Base-by-base conservation (phyloP, 2,888 invertebrate genomes). In the Spatulosminthurus flaviceps region DNA sequence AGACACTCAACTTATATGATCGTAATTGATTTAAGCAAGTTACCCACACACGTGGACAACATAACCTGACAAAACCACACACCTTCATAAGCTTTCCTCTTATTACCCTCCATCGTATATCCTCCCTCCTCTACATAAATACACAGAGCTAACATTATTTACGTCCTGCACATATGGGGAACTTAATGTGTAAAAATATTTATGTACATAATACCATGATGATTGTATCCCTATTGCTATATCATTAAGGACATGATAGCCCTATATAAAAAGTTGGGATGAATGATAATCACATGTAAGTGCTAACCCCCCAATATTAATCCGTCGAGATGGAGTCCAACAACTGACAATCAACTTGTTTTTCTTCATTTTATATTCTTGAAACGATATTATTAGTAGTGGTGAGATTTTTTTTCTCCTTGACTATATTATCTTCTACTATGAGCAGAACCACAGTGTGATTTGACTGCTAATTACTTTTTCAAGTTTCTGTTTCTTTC, bases 51-150 rank as follows among this genome's bases (percentile, higher is more conserved):
- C 64, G 64, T 24, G 13, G 26, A 24, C 64, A 64, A 64, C 64
- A 64, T 21, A 64, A 64, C 64, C n/a, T 51, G 51, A 51, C 51
- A 51, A 64, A 64, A 64, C 64, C 64, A 64, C 64, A 64, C 64
- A 64, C 64, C 11, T 7, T 34, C 34, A 34, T 34, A 34, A 34
- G 34, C 34, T 34, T 34, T 34, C 34, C 34, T 34, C 34, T n/a
- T 9, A 34, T 34, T n/a, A 64, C 64, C 11, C 61, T 13, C 61
- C 9, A n/a, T 61, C 19, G 61, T 61, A 41, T 41, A 41, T n/a
- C n/a, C n/a, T n/a, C n/a, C n/a, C n/a, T n/a, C n/a, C 51, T 51
- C 16, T 51, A 4, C 51, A 51, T 51, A n/a, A n/a, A n/a, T n/a
- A n/a, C n/a, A n/a, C n/a, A n/a, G n/a, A n/a, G n/a, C n/a, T n/a